Conservation (phyloP, 1,140 invertebrate genomes). For the Hydropsyche tenuis region DNA sequence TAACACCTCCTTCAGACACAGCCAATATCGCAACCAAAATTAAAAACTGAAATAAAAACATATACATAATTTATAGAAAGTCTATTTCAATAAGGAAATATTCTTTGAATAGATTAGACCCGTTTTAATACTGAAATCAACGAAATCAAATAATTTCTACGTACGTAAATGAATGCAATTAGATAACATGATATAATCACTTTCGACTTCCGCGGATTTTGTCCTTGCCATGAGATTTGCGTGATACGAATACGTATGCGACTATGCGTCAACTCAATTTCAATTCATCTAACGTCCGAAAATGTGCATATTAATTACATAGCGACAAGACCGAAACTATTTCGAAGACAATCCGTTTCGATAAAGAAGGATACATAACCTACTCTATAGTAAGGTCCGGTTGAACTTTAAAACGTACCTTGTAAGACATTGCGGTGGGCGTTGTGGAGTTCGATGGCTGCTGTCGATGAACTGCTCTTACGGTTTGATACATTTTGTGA, state of each 20-base stretch:
- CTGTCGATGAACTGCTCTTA: not conserved
- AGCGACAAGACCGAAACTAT: not conserved
- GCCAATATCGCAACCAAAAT: conserved; percentile 36
- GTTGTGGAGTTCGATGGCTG: not conserved
- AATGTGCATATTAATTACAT: not conserved
- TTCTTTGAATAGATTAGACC: not conserved
- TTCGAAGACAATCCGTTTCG: not conserved
- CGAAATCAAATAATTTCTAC: not conserved
- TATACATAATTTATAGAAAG: too few relatives aligned
- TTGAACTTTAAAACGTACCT: conserved; percentile 27
- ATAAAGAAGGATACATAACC: not conserved
- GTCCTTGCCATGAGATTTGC: conserved; percentile 6
- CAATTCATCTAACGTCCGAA: not conserved
- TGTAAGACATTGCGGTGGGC: conserved; percentile 33
- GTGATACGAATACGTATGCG: not conserved
- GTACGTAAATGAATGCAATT: not conserved
- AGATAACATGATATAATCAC: conserved; percentile 2
- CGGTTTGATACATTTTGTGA: not conserved
- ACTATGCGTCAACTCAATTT: not conserved
- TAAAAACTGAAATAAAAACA: conserved; percentile 39
- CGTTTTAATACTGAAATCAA: not conserved
- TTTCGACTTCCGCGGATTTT: not conserved
- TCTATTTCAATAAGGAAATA: too few relatives aligned
- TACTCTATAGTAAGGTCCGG: too few relatives aligned
- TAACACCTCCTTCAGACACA: conserved; percentile 39